Base-by-base conservation (phyloP, 2,797 vertebrate species). In the Mormyrus hasselquistii region DNA sequence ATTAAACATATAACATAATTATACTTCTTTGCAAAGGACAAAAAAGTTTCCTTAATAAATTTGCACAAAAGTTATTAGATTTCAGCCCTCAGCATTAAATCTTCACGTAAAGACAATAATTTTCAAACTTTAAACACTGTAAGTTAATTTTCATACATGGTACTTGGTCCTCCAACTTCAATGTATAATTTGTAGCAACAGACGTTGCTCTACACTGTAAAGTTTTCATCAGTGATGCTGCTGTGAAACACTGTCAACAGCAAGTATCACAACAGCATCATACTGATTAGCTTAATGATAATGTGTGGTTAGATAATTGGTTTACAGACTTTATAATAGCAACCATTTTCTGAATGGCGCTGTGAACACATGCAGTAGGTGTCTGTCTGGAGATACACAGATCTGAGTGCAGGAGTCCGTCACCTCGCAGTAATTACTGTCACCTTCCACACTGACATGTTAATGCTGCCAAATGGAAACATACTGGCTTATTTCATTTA, bases 401-500 rank as follows among this genome's bases (percentile, higher is more conserved):
- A 79, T 91, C 88, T 86, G 90, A 89, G 79, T 92, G 87, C 89
- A 91, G 34, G 44, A 87, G 53, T 91, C 90, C 88, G 91, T 91
- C 92, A 22, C 92, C 85, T 90, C 90, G 88, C 76, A 90, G 59
- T 47, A 88, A 90, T 92, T 93, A 92, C 89, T 94, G 25, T 92
- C 89, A 89, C 44, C 62, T 89, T 91, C 89, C 89, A 91, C 91
- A 47, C 89, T 90, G 92, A 90, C 89, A 92, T 91, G 86, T 79
- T 59, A 87, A 89, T 90, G 92, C 90, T 91, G 90, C 90, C 90
- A 90, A 89, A 88, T 49, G 34, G 85, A 79, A 10, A 92, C 93
- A 94, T 92, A 93, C 92, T 92, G 91, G 93, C 89, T 90, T 92
- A 92, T 91, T 90, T 92, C 92, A 93, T 94, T 92, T 93, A 90